phyloP scores from a whole-genome alignment of 2,888 invertebrate species.

The Rhorus exstirpatorius region DNA sequence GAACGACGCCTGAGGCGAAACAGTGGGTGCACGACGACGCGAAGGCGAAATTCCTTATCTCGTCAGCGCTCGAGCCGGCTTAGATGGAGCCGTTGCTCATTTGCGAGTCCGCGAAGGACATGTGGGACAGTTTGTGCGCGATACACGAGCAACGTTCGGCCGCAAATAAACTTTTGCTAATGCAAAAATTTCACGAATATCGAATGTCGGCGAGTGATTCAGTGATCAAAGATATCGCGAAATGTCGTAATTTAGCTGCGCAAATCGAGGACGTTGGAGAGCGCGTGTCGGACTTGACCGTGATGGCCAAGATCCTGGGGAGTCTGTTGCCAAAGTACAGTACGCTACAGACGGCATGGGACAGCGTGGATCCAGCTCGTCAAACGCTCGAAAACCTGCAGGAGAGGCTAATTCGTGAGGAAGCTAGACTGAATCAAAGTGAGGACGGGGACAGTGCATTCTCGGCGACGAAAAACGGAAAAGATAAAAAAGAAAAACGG shows the following conservation, averaged over 20 bases:
- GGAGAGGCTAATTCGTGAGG: constrained; percentile 27
- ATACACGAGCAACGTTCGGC: constrained; percentile 29
- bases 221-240: constrained; percentile 63
- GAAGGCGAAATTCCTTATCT: constrained; percentile 67
- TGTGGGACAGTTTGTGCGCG: constrained; percentile 18
- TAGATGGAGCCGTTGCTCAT: constrained; percentile 63
- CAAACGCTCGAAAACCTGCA: constrained; percentile 13
- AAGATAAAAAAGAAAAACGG: neutral
- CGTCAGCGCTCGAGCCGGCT: constrained; percentile 65
- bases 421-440: constrained; percentile 24
- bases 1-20: constrained; percentile 22
- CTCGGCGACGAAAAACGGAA: constrained; percentile 5
- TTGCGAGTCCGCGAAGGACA: constrained; percentile 44
- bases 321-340: neutral
- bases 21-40: constrained; percentile 65
- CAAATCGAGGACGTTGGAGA: constrained; percentile 54
- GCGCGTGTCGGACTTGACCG: neutral
- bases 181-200: constrained; percentile 65
- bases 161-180: constrained; percentile 65
- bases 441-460: constrained; percentile 39
- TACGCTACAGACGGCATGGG: constrained; percentile 16
- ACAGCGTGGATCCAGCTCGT: constrained; percentile 11
- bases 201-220: constrained; percentile 62
- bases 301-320: constrained; percentile 15
- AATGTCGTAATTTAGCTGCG: constrained; percentile 57